Conservation (phyloP, 2,113 vertebrate genomes). For the Pyrgilauda ruficollis region DNA sequence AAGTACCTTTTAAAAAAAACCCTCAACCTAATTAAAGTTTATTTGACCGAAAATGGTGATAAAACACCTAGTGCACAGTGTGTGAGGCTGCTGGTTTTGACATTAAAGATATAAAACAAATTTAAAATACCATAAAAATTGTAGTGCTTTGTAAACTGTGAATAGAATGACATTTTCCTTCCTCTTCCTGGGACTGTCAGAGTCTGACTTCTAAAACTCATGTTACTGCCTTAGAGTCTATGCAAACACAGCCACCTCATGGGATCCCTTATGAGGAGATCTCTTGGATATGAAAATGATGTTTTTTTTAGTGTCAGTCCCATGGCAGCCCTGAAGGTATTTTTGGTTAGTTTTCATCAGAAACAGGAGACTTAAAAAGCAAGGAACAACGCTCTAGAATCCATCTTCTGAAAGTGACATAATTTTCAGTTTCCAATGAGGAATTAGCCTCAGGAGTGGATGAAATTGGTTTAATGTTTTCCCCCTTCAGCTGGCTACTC, state of each 20-base stretch:
- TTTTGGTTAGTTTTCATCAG: neutral
- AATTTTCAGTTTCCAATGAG: neutral
- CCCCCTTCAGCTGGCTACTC: neutral
- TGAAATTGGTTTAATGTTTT: neutral
- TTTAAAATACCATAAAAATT: neutral
- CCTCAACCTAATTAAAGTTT: neutral
- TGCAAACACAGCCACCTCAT: neutral
- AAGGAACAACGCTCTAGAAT: neutral
- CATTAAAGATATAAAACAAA: neutral
- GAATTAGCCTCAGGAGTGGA: neutral
- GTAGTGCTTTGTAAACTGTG: neutral
- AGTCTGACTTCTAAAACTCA: neutral
- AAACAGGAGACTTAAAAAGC: neutral
- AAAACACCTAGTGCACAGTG: neutral
- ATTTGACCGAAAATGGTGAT: neutral
- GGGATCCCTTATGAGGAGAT: neutral
- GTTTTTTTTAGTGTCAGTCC: constrained; percentile 12
- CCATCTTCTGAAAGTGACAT: neutral
- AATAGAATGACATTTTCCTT: neutral
- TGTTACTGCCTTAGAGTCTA: neutral
- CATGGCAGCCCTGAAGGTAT: neutral
- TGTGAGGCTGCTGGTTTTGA: neutral
- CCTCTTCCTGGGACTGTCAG: neutral
- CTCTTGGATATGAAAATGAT: constrained; percentile 12
- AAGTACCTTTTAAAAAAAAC: neutral